Conservation (phyloP, 2,113 vertebrate species). For the Chinchilla lanigera region DNA sequence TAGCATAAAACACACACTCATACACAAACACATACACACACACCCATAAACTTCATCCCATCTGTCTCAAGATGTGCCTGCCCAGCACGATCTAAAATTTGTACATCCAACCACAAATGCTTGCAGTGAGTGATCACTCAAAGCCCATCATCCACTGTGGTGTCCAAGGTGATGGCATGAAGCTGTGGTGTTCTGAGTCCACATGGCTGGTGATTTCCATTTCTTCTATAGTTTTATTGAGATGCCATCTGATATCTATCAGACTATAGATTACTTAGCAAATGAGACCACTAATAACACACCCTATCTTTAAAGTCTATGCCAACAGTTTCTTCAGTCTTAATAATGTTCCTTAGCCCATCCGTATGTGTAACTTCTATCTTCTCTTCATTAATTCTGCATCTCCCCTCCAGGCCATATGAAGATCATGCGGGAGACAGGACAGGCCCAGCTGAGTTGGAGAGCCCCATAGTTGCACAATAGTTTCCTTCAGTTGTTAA, state of each 20-base stretch:
- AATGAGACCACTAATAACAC: not conserved
- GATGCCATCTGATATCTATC: conserved; percentile 46
- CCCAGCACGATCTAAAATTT: not conserved
- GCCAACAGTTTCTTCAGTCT: not conserved
- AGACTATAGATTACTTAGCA: conserved; percentile 9
- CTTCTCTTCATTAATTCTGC: not conserved
- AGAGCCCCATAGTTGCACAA: not conserved
- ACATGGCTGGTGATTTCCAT: not conserved
- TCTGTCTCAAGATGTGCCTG: not conserved
- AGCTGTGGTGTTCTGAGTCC: not conserved
- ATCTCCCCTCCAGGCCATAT: not conserved
- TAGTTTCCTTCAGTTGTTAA: not conserved
- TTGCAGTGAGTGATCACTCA: not conserved
- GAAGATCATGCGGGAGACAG: not conserved
- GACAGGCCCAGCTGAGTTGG: not conserved
- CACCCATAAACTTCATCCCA: not conserved
- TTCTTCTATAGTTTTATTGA: not conserved
- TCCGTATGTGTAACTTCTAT: not conserved
- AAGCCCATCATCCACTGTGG: not conserved
- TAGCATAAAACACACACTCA: not conserved
- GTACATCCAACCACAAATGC: not conserved
- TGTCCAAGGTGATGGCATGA: not conserved
- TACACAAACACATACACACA: not conserved
- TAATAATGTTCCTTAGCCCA: not conserved
- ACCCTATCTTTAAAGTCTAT: not conserved